These are phyloP conservation scores for Carcina quercana DNA, from an alignment of 2,888 invertebrate species.

Conservation along the genomic window DNA sequence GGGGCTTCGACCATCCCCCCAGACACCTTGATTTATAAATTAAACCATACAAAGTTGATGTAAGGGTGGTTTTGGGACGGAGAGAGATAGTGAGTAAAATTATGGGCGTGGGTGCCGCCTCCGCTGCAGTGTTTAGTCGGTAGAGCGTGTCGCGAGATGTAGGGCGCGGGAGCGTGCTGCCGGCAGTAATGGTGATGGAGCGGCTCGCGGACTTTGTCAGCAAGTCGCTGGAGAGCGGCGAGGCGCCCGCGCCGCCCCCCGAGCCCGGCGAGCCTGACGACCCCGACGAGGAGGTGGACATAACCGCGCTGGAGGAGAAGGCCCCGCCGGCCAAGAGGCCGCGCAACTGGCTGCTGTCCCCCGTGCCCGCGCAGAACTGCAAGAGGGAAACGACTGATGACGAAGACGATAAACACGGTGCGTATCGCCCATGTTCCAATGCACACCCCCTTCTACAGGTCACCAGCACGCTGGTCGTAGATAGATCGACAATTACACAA, in stretches of 20 bases:
- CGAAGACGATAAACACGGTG: slow-evolving; percentile 61
- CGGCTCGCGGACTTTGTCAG: slow-evolving; percentile 93
- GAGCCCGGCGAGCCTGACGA: slow-evolving; percentile 62
- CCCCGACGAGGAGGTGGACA: slow-evolving; percentile 60
- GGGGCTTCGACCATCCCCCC: slow-evolving; percentile 45
- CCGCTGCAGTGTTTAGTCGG: slow-evolving; percentile 45
- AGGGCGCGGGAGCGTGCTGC: slow-evolving; percentile 52
- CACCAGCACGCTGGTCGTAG: no score
- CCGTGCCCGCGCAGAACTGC: slow-evolving; percentile 48
- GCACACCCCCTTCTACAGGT: no score
- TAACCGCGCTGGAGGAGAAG: slow-evolving; percentile 63
- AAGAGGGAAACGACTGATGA: slow-evolving; percentile 58
- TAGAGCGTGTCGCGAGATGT: slow-evolving; percentile 54
- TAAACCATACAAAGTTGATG: not conserved
- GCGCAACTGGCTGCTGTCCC: slow-evolving; percentile 66
- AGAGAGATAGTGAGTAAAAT: slow-evolving; percentile 11
- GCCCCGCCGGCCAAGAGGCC: slow-evolving; percentile 52
- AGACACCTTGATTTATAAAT: not conserved
- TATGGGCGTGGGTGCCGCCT: slow-evolving; percentile 51
- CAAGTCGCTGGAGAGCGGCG: slow-evolving; percentile 84
- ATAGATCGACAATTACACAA: no score
- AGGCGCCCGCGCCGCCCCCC: slow-evolving; percentile 61
- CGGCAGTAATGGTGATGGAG: slow-evolving; percentile 82
- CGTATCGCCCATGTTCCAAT: no score
- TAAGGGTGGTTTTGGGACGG: not conserved